Conservation (phyloP, 2,113 vertebrate genomes). For the Aramus guarauna region DNA sequence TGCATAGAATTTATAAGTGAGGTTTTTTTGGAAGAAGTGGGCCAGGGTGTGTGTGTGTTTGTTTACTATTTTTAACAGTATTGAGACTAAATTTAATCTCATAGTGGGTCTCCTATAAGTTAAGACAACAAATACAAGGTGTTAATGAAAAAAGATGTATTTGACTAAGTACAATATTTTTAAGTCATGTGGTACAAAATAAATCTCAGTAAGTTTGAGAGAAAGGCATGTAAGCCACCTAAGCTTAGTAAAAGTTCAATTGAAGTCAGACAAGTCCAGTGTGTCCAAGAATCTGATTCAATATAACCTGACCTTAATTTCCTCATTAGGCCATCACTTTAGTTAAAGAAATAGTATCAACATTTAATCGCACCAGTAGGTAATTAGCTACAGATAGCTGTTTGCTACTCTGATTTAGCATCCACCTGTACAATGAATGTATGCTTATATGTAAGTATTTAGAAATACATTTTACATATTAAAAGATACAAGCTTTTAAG, state of each 20-base stretch:
- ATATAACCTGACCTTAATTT: not conserved
- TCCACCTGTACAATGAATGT: not conserved
- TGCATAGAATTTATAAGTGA: not conserved
- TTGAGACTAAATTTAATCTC: not conserved
- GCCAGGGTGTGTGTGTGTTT: not conserved
- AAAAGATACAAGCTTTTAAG: not conserved
- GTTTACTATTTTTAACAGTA: not conserved
- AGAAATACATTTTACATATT: not conserved
- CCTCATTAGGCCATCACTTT: not conserved
- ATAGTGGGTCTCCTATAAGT: not conserved
- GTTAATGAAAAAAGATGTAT: not conserved
- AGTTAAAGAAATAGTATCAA: not conserved
- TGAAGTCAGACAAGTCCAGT: not conserved
- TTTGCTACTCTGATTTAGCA: not conserved
- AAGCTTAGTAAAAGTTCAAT: not conserved
- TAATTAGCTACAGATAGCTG: not conserved
- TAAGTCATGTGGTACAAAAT: not conserved
- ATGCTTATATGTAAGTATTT: not conserved
- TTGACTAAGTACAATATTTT: not conserved
- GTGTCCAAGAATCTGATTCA: not conserved
- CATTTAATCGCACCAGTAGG: not conserved
- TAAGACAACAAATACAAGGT: not conserved
- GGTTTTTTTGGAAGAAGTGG: accelerated
- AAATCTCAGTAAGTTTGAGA: not conserved
- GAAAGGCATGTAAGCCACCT: not conserved